Evolutionary conservation across 2,113 vertebrate species (phyloP), one percentile per base, ranked within the genome.

Genomic region (Phaethon lepturus): DNA sequence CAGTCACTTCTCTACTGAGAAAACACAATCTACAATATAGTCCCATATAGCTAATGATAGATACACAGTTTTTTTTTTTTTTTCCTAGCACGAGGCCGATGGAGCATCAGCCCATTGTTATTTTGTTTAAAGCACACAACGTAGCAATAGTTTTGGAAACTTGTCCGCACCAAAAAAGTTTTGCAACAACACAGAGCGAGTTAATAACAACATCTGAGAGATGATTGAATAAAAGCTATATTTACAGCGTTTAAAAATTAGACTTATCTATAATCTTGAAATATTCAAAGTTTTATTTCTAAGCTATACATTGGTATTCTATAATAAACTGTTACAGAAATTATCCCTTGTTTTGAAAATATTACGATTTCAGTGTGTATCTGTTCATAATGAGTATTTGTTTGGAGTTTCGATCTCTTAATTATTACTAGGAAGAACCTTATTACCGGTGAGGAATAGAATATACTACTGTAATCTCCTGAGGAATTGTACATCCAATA

Each of bases 221-320:
- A 98, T 97, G 98, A 98, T 94, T 98, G 98, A 96, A 97, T 99
- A 98, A 98, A 99, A 99, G 99, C 99, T 98, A 98, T 99, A 99
- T 99, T 98, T 99, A 99, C 99, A 99, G 99, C 99, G 31, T 98
- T 99, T 99, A 98, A 98, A 99, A 98, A 98, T 98, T 98, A 98
- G 99, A 99, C 98, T 99, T 98, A 99, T 98, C 99, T 99, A 99
- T 98, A 98, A 98, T 99, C 98, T 98, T 98, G 98, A 99, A 98
- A 98, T 99, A 99, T 97, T 99, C 98, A 99, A 99, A 99, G 98
- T 98, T 98, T 98, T 98, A 98, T 98, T 98, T 99, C 99, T 99
- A 99, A 99, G 98, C 99, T 99, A 99, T 99, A 99, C 99, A 99
- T 98, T 98, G 98, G 98, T 99, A 99, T 98, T 99, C 99, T 99